Evolutionary conservation across 2,113 vertebrate species (phyloP), one percentile per base, ranked within the genome.

Genomic region (Podocnemis expansa): DNA sequence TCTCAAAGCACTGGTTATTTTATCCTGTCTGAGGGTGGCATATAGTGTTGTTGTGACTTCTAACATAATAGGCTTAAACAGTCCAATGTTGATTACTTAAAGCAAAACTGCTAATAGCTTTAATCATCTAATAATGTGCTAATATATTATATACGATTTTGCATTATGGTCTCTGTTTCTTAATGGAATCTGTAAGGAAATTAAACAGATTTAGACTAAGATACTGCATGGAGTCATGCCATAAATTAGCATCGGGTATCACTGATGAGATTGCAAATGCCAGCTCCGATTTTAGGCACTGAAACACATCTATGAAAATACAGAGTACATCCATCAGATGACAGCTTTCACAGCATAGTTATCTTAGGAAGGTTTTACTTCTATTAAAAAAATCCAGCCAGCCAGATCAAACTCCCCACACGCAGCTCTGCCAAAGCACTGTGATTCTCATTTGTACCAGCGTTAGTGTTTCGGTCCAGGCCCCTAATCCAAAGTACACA

Each of bases 121-220:
- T 94, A 96, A 94, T 83, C 16, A 84, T 80, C 58, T 80, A 52
- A 85, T 90, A 84, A 89, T 88, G 84, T 84, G 1, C 87, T 78
- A 84, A 52, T 58, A 19, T 17, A 70, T 84, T 58, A 56, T 89
- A 24, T 52, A 4, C 22, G 88, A 94, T n/a, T 85, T 56, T 3
- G 1, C 27, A 49, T 12, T 81, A 49, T 78, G 24, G 12, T 60
- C 14, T 85, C 31, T 52, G 31, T 43, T 87, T 85, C 52, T 31
- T 89, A 1, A 3, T 78, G 89, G 5, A 88, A 67, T 38, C 73
- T 25, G 2, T 29, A 41, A 85, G 47, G 80, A 85, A 92, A 93
- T 51, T 84, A 89, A n/a, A 1, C 2, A 17, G 82, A 85, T 88
- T 80, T 75, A 43, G 92, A 55, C 51, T 75, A 70, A 87, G 38